Evolutionary conservation across 1,140 invertebrate genomes (phyloP).

Genomic region (Sminthurides bifidus): DNA sequence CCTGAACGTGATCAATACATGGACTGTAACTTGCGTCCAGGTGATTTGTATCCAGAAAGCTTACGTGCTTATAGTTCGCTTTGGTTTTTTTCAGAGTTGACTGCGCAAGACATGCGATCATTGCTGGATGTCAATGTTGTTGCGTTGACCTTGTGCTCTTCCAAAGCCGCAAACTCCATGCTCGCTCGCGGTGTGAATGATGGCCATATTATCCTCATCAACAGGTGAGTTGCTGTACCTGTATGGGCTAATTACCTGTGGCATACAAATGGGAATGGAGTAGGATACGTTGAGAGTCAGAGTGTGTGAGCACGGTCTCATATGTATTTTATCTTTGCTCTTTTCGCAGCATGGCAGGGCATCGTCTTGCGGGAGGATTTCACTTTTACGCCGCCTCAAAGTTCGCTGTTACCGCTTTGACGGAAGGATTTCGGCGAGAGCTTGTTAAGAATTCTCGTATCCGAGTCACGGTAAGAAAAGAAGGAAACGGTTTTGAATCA

Average conservation of each 20-base stretch:
- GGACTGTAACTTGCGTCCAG: too few species aligned
- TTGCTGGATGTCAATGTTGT: slow-evolving; percentile 53
- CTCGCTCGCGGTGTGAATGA: slow-evolving; percentile 44
- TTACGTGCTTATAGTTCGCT: too few species aligned
- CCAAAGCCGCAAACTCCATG: slow-evolving; percentile 54
- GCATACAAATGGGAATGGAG: too few species aligned
- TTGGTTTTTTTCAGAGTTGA: slow-evolving; percentile 4
- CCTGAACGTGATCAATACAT: too few species aligned
- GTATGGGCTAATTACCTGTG: too few species aligned
- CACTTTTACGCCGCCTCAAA: slow-evolving; percentile 40
- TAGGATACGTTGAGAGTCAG: too few species aligned
- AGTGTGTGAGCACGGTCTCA: too few species aligned
- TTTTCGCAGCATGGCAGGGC: slow-evolving; percentile 5
- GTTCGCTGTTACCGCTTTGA: slow-evolving; percentile 37
- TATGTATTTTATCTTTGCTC: background rate
- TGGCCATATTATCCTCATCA: slow-evolving; percentile 54
- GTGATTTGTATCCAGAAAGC: too few species aligned
- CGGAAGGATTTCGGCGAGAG: slow-evolving; percentile 30
- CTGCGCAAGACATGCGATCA: slow-evolving; percentile 9
- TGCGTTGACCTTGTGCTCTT: slow-evolving; percentile 51
- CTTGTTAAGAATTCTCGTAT: background rate
- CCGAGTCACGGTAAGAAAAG: slow-evolving; percentile 1
- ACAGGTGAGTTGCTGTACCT: slow-evolving; percentile 32
- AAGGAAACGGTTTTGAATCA: too few species aligned
- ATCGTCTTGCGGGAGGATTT: slow-evolving; percentile 1